Conservation (phyloP, 2,113 vertebrate species). For the Thunnus thynnus region DNA sequence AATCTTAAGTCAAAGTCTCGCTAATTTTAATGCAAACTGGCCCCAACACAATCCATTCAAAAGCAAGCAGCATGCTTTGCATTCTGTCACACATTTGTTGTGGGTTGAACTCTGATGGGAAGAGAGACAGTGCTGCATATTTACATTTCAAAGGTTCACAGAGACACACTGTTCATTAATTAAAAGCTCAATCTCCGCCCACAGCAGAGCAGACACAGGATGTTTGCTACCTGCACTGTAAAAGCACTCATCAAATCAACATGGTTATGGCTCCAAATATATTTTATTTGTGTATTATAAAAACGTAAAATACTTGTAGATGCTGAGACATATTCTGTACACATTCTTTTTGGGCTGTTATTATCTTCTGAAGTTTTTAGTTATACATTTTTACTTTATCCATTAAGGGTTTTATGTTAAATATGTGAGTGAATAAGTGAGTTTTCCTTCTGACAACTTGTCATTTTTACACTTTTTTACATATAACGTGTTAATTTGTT, state of each 20-base stretch:
- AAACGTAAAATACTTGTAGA: neutral
- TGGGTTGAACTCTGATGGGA: slow-evolving; percentile 45
- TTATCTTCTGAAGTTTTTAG: neutral
- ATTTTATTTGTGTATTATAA: neutral
- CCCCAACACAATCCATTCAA: slow-evolving; percentile 25
- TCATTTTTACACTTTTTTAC: neutral
- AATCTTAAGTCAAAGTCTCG: slow-evolving; percentile 33
- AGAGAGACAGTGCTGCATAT: slow-evolving; percentile 56
- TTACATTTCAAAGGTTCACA: slow-evolving; percentile 79
- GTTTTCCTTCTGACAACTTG: neutral
- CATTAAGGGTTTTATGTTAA: neutral
- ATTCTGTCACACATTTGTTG: slow-evolving; percentile 53
- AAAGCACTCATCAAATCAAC: slow-evolving; percentile 25
- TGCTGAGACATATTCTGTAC: neutral
- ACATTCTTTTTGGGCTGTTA: neutral
- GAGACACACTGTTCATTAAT: slow-evolving; percentile 70
- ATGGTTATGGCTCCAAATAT: slow-evolving; percentile 3
- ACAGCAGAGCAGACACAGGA: slow-evolving; percentile 32
- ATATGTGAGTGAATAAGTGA: neutral
- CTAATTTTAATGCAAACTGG: slow-evolving; percentile 36
- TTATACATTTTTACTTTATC: neutral
- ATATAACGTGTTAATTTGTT: neutral
- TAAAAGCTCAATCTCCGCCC: slow-evolving; percentile 68
- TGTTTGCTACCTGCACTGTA: slow-evolving; percentile 50
- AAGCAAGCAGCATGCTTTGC: slow-evolving; percentile 18